Evolutionary conservation across 2,888 invertebrate species (phyloP).

Genomic region (Resseliella maxima): DNA sequence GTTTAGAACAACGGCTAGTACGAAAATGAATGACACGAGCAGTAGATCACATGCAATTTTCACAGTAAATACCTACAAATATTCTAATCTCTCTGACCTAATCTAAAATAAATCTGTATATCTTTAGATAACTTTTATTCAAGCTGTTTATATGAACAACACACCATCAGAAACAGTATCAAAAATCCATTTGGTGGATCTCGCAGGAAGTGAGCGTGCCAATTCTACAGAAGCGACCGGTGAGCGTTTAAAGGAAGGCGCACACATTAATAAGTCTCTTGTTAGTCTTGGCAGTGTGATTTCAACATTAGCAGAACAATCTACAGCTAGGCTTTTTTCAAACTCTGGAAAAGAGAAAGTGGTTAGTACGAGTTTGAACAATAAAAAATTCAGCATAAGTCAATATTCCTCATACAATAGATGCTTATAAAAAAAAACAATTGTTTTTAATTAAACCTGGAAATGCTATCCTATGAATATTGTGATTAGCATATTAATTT

Average conservation of each 20-base stretch:
- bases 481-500: too few species aligned
- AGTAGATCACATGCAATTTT: constrained; percentile 92
- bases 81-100: too few species aligned
- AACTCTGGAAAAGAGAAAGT: too few species aligned
- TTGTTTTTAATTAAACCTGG: too few species aligned
- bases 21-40: constrained; percentile 93
- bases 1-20: constrained; percentile 86
- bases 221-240: constrained; percentile 92
- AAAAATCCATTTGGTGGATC: constrained; percentile 88
- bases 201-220: constrained; percentile 86
- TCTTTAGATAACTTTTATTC: constrained; percentile 80
- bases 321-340: too few species aligned
- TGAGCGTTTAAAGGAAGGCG: constrained; percentile 88
- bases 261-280: constrained; percentile 90
- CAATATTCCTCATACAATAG: too few species aligned
- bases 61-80: constrained; percentile 71
- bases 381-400: too few species aligned
- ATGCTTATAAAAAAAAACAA: too few species aligned
- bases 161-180: constrained; percentile 91
- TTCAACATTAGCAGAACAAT: constrained; percentile 81
- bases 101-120: too few species aligned
- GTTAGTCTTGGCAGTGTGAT: constrained; percentile 90
- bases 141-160: constrained; percentile 86
- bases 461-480: too few species aligned
- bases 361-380: too few species aligned